phyloP scores from a whole-genome alignment of 1,140 invertebrate species.

The Apis florea region DNA sequence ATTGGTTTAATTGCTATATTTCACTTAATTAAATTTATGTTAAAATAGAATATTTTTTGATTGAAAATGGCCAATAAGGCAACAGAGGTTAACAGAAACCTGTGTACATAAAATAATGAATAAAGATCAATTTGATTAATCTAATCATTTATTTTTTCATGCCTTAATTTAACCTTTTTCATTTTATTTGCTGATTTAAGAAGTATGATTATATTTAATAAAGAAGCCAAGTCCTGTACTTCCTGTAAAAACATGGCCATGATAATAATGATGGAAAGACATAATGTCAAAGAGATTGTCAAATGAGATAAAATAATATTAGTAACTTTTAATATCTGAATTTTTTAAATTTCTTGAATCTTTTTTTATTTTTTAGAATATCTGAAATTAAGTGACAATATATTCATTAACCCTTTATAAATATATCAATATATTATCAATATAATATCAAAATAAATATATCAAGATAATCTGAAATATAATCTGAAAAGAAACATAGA shows the following conservation, averaged over 20 bases:
- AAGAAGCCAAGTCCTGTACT: not conserved
- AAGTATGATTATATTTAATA: not conserved
- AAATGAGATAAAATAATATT: not conserved
- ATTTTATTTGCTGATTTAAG: not conserved
- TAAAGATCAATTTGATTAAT: not conserved
- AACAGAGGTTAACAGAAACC: not conserved
- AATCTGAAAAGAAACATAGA: not conserved
- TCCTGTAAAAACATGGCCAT: not conserved
- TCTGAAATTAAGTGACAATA: not conserved
- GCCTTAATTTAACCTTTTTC: constrained; percentile 8
- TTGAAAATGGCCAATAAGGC: not conserved
- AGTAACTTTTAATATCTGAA: not conserved
- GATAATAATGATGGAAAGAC: too few relatives aligned
- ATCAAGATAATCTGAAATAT: too few relatives aligned
- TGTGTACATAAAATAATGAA: not conserved
- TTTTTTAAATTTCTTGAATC: not conserved
- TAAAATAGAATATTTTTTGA: not conserved
- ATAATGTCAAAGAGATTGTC: not conserved
- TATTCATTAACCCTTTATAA: constrained; percentile 10
- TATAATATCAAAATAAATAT: too few relatives aligned
- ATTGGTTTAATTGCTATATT: not conserved
- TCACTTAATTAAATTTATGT: not conserved
- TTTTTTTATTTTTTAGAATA: not conserved
- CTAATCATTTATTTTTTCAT: not conserved
- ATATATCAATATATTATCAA: too few relatives aligned